A percentile compares a stretch with the other conserved stretches of the same genome.
phyloP scores from a whole-genome alignment of 2,797 vertebrate species.

The Tolypeutes matacus region DNA sequence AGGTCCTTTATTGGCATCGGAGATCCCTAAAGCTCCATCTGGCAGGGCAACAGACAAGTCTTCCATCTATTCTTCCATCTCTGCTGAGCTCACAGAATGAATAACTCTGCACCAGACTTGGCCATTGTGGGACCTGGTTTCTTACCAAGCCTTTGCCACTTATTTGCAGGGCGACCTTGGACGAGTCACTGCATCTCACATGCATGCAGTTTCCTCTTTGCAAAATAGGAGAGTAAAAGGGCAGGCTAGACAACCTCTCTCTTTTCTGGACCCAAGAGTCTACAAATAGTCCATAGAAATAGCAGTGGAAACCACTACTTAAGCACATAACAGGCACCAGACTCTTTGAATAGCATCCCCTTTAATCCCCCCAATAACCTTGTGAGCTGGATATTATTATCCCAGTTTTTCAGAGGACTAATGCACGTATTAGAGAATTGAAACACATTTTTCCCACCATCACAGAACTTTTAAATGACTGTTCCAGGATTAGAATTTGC shows the following conservation, averaged over 20 bases:
- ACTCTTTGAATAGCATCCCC: neutral
- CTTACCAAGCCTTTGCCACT: neutral
- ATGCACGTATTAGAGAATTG: neutral
- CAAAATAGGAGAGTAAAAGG: neutral
- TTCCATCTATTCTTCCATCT: neutral
- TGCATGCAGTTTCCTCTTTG: rapidly evolving
- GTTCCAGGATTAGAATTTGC: neutral
- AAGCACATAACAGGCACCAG: too few relatives aligned
- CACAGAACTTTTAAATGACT: neutral
- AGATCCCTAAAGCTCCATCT: neutral
- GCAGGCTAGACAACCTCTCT: neutral
- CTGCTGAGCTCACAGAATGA: neutral
- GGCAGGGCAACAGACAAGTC: neutral
- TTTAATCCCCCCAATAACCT: rapidly evolving
- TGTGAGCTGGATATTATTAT: neutral
- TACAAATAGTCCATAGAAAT: neutral
- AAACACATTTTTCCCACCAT: neutral
- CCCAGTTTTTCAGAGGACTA: neutral
- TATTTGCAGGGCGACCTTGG: neutral
- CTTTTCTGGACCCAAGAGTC: neutral
- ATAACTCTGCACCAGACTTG: too few relatives aligned
- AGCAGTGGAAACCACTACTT: rapidly evolving
- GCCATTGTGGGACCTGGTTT: neutral
- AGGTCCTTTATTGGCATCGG: neutral
- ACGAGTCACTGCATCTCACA: neutral